Evolutionary conservation across 2,797 vertebrate genomes (phyloP), one percentile per base, ranked within the genome.

Genomic region (Coregonus suidteri): DNA sequence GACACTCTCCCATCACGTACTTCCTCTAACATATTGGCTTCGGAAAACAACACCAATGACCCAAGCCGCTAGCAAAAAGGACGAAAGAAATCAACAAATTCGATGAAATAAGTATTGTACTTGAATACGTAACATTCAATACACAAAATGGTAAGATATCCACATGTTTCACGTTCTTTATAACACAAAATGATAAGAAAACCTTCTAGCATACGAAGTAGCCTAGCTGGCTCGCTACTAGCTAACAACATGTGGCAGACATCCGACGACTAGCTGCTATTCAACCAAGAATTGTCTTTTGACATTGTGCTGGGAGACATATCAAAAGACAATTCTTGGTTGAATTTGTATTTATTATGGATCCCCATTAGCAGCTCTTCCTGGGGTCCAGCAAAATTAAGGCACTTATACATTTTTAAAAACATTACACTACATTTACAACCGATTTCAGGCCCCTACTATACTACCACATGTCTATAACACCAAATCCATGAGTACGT

Each of bases 81-180:
- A 64, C 75, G 59, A 52, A 2, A 73, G 82, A 82, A 79, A 11
- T 30, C 2, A 0, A 14, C 79, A 14, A 1, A 20, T 2, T 73
- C 30, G 16, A 77, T 6, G 74, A 34, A 4, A 0, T n/a, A 76
- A 56, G 6, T 0, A 0, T 81, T 47, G 20, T 16, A 20, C 6
- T 7, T 65, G 31, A 83, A 88, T 4, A 69, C 2, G 0, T 76
- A 79, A 90, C 76, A 47, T 3, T 52, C 25, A 13, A 13, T 18
- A 83, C 54, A 78, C 86, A 92, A 80, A 75, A 95, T 95, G 95
- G 95, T 95, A 85, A 90, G 93, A 74, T 66, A 1, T 0, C 0
- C 6, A 0, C 0, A 0, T 0, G 1, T 31, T 75, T 47, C 20
- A 68, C 4, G 20, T 0, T 0, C 0, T 53, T 30, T 0, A 20